These are phyloP conservation scores for Cephus sareptanus DNA, from an alignment of 2,888 invertebrate genomes.

Conservation along the genomic window DNA sequence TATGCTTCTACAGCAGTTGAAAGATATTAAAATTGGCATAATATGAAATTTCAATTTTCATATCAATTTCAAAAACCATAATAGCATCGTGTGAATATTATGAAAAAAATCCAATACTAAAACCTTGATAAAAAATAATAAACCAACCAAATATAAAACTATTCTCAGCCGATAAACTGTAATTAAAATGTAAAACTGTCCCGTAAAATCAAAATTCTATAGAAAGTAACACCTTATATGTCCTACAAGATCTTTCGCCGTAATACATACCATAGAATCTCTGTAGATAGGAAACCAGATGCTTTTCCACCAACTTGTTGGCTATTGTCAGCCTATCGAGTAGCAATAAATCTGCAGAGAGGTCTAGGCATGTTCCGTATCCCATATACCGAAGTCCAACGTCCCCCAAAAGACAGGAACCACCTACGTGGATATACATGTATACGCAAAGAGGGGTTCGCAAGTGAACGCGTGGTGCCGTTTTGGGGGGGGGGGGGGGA, in stretches of 20 bases:
- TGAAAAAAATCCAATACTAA: no score
- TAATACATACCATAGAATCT: constrained; percentile 18
- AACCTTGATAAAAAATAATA: no score
- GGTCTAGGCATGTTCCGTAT: constrained; percentile 42
- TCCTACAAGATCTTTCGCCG: not conserved
- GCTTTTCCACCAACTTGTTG: constrained; percentile 64
- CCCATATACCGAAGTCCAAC: not conserved
- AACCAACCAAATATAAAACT: not conserved
- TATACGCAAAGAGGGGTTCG: constrained; percentile 17
- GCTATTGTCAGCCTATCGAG: constrained; percentile 61
- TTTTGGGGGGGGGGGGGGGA: not conserved
- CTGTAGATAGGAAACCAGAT: constrained; percentile 6
- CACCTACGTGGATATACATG: constrained; percentile 37
- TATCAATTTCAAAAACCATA: not conserved
- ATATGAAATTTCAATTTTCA: not conserved
- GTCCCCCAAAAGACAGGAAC: constrained; percentile 15
- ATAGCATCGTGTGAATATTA: no score
- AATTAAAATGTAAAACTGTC: not conserved
- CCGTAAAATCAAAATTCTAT: not conserved
- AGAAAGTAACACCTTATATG: not conserved
- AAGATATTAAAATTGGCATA: not conserved
- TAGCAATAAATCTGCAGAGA: constrained; percentile 58
- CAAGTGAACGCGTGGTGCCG: not conserved
- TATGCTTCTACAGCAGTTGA: no score
- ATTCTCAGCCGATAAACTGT: not conserved